phyloP scores from a whole-genome alignment of 2,888 invertebrate genomes.

The Pediacus dermestoides region DNA sequence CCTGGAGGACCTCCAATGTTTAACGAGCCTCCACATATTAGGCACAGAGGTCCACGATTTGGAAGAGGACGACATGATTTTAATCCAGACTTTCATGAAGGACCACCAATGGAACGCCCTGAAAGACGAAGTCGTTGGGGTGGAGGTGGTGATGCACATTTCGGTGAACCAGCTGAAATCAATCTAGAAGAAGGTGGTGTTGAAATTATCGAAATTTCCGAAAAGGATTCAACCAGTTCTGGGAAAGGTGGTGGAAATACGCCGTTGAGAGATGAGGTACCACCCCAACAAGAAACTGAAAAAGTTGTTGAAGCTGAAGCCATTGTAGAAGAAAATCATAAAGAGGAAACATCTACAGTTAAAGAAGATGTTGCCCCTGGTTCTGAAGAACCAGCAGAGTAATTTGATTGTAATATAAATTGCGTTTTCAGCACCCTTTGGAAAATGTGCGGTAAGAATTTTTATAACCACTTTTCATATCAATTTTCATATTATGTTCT shows the following conservation, averaged over 20 bases:
- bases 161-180: slow-evolving; percentile 10
- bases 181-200: slow-evolving; percentile 16
- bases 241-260: slow-evolving; percentile 23
- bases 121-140: slow-evolving; percentile 27
- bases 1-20: slow-evolving; percentile 33
- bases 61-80: slow-evolving; percentile 16
- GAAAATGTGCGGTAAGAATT: no score
- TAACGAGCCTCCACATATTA: slow-evolving; percentile 24
- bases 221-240: slow-evolving; percentile 1
- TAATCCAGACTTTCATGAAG: slow-evolving; percentile 12
- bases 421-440: no score
- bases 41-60: slow-evolving; percentile 24
- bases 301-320: no score
- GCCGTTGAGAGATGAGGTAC: slow-evolving; percentile 25
- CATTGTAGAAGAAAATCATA: no score
- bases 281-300: no score
- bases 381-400: slow-evolving; percentile 9
- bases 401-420: slow-evolving; percentile 6
- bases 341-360: no score
- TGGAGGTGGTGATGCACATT: slow-evolving; percentile 9
- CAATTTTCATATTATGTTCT: no score
- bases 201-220: slow-evolving; percentile 16
- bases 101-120: slow-evolving; percentile 14
- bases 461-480: no score
- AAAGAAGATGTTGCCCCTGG: slow-evolving; percentile 7